phyloP scores from a whole-genome alignment of 2,888 invertebrate genomes.

The Drosophila cognata region DNA sequence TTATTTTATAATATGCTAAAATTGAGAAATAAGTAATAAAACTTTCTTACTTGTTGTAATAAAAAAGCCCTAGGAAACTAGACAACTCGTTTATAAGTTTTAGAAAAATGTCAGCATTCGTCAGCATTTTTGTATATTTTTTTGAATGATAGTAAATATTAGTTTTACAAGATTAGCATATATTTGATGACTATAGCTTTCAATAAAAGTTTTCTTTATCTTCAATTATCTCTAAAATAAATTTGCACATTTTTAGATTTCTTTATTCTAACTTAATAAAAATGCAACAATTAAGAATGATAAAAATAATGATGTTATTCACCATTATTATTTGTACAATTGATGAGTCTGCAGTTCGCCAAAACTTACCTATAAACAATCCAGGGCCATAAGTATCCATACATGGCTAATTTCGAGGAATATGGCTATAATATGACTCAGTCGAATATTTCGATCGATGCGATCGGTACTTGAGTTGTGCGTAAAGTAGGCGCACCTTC shows the following conservation, averaged over 20 bases:
- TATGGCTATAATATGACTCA: constrained; percentile 26
- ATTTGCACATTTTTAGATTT: background rate
- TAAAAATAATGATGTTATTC: background rate
- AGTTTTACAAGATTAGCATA: background rate
- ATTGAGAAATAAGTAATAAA: no score
- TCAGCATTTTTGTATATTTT: background rate
- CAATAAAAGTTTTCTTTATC: background rate
- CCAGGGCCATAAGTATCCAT: constrained; percentile 35
- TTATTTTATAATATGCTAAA: no score
- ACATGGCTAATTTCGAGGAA: constrained; percentile 11
- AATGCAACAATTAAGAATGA: background rate
- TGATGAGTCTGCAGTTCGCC: background rate
- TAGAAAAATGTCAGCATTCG: no score
- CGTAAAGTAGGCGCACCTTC: constrained; percentile 34
- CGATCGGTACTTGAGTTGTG: constrained; percentile 13
- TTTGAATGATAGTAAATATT: background rate
- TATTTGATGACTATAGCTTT: background rate
- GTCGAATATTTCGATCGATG: constrained; percentile 12
- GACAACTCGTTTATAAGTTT: background rate
- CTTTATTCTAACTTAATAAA: background rate
- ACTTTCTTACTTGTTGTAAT: no score
- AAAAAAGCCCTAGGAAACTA: background rate
- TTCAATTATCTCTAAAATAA: background rate
- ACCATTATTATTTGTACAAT: background rate
- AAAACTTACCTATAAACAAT: constrained; percentile 2